Evolutionary conservation across 2,888 invertebrate genomes (phyloP).

Genomic region (Iselma pallidipennis): DNA sequence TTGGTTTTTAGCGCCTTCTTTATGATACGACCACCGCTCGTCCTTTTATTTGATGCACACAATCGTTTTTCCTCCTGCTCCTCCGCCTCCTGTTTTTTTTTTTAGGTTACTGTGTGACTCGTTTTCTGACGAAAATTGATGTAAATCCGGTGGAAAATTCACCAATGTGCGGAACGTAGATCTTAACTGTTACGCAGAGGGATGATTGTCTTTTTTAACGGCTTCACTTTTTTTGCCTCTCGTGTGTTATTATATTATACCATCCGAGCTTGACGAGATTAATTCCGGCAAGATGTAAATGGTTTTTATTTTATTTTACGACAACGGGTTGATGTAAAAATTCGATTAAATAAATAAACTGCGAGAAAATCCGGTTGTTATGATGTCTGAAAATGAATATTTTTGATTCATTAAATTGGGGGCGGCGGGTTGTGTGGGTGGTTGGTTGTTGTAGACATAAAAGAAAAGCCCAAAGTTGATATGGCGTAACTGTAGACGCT

Average conservation of each 20-base stretch:
- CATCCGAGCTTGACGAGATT: not conserved
- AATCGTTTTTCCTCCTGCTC: not conserved
- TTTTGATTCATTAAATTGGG: no score
- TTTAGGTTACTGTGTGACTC: slow-evolving; percentile 9
- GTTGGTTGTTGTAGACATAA: no score
- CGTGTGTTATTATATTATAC: not conserved
- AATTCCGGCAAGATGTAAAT: not conserved
- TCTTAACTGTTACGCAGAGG: no score
- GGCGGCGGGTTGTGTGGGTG: no score
- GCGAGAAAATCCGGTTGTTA: no score
- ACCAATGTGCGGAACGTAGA: not conserved
- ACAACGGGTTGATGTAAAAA: no score
- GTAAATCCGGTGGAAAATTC: slow-evolving; percentile 4
- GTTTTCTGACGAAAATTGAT: slow-evolving; percentile 23
- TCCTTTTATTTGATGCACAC: not conserved
- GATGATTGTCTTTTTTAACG: not conserved
- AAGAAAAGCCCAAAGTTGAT: not conserved
- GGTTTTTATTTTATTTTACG: no score
- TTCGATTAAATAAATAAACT: not conserved
- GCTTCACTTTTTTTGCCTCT: no score
- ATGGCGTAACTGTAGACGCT: not conserved
- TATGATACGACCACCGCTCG: not conserved
- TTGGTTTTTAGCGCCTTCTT: not conserved
- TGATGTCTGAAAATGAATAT: no score
- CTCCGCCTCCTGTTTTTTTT: no score